These are phyloP conservation scores for Leptinotarsa texana DNA, from an alignment of 1,140 invertebrate species.

Conservation along the genomic window DNA sequence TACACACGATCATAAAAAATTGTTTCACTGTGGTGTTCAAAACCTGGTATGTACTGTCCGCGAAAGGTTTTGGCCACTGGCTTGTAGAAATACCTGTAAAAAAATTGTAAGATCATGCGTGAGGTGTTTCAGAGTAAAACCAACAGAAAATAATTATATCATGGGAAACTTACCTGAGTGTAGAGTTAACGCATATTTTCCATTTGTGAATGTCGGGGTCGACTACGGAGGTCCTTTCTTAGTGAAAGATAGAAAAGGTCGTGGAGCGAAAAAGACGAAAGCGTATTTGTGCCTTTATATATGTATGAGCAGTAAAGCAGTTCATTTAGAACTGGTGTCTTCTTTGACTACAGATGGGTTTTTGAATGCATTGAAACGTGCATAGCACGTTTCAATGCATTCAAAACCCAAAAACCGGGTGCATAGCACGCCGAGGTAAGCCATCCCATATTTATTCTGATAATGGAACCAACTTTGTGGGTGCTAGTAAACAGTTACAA, in stretches of 20 bases:
- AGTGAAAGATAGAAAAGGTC: conserved; percentile 27
- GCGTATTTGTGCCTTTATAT: conserved; percentile 29
- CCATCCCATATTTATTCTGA: conserved; percentile 37
- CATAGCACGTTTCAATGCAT: no score
- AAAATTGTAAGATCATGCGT: conserved; percentile 19
- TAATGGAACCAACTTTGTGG: conserved; percentile 43
- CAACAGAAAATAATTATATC: conserved; percentile 17
- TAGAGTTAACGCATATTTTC: conserved; percentile 28
- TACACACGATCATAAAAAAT: background rate
- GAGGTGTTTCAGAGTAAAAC: conserved; percentile 33
- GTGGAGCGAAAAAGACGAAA: conserved; percentile 31
- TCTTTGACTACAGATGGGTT: conserved; percentile 44
- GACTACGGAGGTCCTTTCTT: conserved; percentile 29
- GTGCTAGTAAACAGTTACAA: conserved; percentile 29
- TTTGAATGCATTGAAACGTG: conserved; percentile 42
- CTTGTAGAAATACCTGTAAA: conserved; percentile 29
- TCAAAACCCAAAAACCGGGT: no score
- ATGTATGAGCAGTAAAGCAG: conserved; percentile 42
- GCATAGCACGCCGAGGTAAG: conserved; percentile 37
- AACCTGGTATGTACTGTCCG: conserved; percentile 34
- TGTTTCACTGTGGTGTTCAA: conserved; percentile 36
- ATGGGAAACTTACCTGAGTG: conserved; percentile 28
- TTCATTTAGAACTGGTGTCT: conserved; percentile 52
- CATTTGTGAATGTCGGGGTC: conserved; percentile 39
- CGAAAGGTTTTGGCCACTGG: conserved; percentile 36